Base-by-base conservation (phyloP, 2,888 invertebrate species). In the Drosophila subquinaria region DNA sequence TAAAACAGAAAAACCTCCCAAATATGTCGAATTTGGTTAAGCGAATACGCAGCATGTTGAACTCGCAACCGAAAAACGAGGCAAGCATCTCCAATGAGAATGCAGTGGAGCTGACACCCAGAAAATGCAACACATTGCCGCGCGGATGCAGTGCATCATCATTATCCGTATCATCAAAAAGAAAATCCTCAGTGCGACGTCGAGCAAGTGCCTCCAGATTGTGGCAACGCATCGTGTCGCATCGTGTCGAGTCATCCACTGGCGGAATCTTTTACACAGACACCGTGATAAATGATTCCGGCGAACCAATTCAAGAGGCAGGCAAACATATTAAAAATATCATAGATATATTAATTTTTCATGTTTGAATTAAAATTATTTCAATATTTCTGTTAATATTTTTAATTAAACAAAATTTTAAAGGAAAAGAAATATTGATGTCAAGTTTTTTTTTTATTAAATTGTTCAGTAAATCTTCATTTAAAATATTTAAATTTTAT, bases 11-110 rank as follows among this genome's bases (percentile, higher is more conserved):
- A 45, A 36, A 23, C 17, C 17, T 36, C 17, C 17, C 23, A 40
- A 73, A 65, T 66, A 89, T 86, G 83, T 87, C 89, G 17, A 78
- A 61, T 60, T 61, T 83, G 52, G 43, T 83, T 10, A 89, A 84
- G 51, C 70, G 89, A 75, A 87, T 83, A 73, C 87, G 83, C 69
- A 87, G 87, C 67, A 78, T 83, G 82, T 69, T 83, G 40, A 65
- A 65, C 52, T 43, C 84, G 10, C 69, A 69, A 33, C 38, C 72
- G 0, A 68, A 74, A n/a, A 36, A 35, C 17, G 73, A 85, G 20
- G 20, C 56, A n/a, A 69, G 52, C 36, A 65, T 51, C 8, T n/a
- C 82, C 47, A 35, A 48, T 23, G 66, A 69, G 47, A 52, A 48
- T 27, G 36, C 38, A 0, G 66, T 73, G 47, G 55, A 50, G 36